Base-by-base conservation (phyloP, 2,113 vertebrate genomes). In the Lipophrys pholis region DNA sequence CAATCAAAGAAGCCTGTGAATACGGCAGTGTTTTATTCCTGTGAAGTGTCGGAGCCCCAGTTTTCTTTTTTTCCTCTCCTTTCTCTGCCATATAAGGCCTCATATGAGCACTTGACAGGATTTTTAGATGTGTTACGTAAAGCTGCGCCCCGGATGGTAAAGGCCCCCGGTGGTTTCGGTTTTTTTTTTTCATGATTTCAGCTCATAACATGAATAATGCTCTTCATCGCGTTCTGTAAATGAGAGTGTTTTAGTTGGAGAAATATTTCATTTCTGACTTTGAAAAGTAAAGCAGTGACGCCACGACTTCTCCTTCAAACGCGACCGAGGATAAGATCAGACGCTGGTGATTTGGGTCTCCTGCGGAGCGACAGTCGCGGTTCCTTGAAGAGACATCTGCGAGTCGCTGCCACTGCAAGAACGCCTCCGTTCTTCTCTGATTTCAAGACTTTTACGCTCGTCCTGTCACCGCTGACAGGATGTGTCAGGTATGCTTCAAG, bases 1-100 rank as follows among this genome's bases (percentile, higher is more conserved):
- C 70, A 76, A 86, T 90, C 83, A 90, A 86, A 90, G 80, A 69
- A 0, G 53, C 58, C 9, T 36, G 15, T 59, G 69, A 60, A 30
- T 11, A 46, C 35, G 4, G 48, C 55, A 21, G 50, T 30, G 11
- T 68, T 76, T 60, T 48, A 9, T 77, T 50, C 72, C 79, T 82
- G 76, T 87, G 78, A 84, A 87, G 85, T 83, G 73, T 82, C 64
- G 6, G 38, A 51, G 62, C 71, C 1, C 10, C 43, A 30, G 2
- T 30, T 30, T 30, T 15, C 48, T 51, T 14, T 30, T 30, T 30
- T 30, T 30, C 4, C 4, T 4, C 21, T 30, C 21, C 21, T 30
- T 30, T 36, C 54, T 16, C 55, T 7, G 11, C 54, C 11, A 0
- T 6, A 30, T 7, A 8, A 10, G 14, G 21, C 21, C 21, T 30